phyloP scores from a whole-genome alignment of 2,888 invertebrate genomes.

The Empis livida region DNA sequence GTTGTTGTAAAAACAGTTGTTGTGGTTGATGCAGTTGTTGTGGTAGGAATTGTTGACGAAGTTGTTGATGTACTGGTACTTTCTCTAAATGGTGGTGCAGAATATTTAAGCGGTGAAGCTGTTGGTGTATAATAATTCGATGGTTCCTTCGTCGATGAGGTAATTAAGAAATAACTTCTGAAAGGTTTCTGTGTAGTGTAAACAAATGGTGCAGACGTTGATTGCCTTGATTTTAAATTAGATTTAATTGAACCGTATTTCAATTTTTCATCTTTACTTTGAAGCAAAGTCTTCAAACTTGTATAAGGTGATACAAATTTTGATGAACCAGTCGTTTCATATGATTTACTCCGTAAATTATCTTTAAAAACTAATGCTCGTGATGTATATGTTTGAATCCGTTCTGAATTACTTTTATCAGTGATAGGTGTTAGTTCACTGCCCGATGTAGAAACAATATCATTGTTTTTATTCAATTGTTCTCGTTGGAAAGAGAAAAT shows the following conservation, averaged over 20 bases:
- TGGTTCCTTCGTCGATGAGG: constrained; percentile 16
- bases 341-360: constrained; percentile 27
- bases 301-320: constrained; percentile 42
- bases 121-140: not conserved
- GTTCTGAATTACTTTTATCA: constrained; percentile 6
- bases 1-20: constrained; percentile 9
- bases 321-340: constrained; percentile 26
- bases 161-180: constrained; percentile 24
- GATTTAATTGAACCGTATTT: constrained; percentile 21
- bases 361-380: constrained; percentile 32
- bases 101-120: not conserved
- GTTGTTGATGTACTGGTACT: constrained; percentile 17
- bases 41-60: constrained; percentile 13
- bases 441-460: constrained; percentile 14
- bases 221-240: constrained; percentile 21
- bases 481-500: constrained; percentile 5
- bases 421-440: constrained; percentile 12
- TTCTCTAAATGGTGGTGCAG: constrained; percentile 3
- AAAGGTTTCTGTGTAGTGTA: constrained; percentile 23
- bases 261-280: constrained; percentile 27
- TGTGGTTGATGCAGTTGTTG: constrained; percentile 15
- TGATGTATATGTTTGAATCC: constrained; percentile 28
- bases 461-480: constrained; percentile 3
- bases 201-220: constrained; percentile 13
- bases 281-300: constrained; percentile 38